phyloP scores from a whole-genome alignment of 2,888 invertebrate species.

The Neocrepidodera transversa region DNA sequence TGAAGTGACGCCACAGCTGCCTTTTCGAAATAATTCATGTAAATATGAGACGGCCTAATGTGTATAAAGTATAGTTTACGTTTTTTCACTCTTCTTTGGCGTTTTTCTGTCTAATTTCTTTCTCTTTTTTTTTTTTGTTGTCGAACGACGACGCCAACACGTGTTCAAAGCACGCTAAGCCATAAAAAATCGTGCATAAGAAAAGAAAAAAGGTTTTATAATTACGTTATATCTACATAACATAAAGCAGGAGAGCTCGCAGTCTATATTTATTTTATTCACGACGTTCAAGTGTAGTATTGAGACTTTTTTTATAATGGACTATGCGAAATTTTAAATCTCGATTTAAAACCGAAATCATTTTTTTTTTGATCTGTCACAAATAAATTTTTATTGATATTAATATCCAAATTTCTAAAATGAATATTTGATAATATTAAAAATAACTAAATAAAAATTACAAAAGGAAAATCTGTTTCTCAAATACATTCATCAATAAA shows the following conservation, averaged over 20 bases:
- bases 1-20: slow-evolving; percentile 44
- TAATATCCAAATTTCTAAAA: too few relatives aligned
- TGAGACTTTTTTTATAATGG: background rate
- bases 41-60: slow-evolving; percentile 41
- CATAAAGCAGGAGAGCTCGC: background rate
- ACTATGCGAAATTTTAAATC: too few relatives aligned
- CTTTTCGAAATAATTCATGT: slow-evolving; percentile 46
- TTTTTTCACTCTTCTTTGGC: slow-evolving; percentile 40
- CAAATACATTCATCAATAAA: too few relatives aligned
- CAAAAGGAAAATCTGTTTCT: too few relatives aligned
- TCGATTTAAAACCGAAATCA: too few relatives aligned
- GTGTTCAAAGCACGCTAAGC: slow-evolving; percentile 41
- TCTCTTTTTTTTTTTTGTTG: slow-evolving; percentile 14
- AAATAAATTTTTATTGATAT: too few relatives aligned
- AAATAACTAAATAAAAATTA: too few relatives aligned
- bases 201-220: slow-evolving; percentile 8
- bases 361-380: too few relatives aligned
- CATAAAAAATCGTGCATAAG: slow-evolving; percentile 35
- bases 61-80: slow-evolving; percentile 38
- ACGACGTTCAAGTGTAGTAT: background rate
- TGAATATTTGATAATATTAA: too few relatives aligned
- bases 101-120: slow-evolving; percentile 40
- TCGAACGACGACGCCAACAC: slow-evolving; percentile 35
- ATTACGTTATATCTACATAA: slow-evolving; percentile 11
- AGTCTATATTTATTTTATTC: slow-evolving; percentile 6